These are phyloP conservation scores for Bombus cullumanus DNA, from an alignment of 1,140 invertebrate genomes.

Conservation along the genomic window DNA sequence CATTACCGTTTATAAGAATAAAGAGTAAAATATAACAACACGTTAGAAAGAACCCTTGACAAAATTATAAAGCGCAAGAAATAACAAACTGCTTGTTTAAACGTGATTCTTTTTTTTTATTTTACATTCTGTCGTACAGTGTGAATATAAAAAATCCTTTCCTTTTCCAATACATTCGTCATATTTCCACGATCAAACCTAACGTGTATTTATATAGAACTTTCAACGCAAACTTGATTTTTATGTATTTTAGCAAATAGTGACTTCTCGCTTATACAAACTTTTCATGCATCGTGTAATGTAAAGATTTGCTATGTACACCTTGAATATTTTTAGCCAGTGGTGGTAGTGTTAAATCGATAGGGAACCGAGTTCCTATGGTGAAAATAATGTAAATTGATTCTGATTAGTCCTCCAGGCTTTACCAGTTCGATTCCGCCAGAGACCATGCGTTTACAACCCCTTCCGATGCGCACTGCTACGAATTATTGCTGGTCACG, in stretches of 20 bases:
- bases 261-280: neutral
- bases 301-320: slow-evolving; percentile 29
- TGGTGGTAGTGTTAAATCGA: slow-evolving; percentile 77
- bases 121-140: too few species aligned
- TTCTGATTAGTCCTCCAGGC: slow-evolving; percentile 50
- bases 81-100: too few species aligned
- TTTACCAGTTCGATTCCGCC: slow-evolving; percentile 1
- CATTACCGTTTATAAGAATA: too few species aligned
- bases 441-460: neutral
- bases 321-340: slow-evolving; percentile 71
- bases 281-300: slow-evolving; percentile 12
- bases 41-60: too few species aligned
- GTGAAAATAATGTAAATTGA: slow-evolving; percentile 72
- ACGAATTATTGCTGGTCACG: neutral
- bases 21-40: too few species aligned
- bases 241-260: neutral
- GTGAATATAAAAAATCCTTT: too few species aligned
- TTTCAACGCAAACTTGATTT: neutral
- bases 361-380: slow-evolving; percentile 77
- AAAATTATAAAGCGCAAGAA: too few species aligned
- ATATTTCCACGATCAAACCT: too few species aligned
- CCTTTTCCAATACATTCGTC: too few species aligned
- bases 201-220: neutral
- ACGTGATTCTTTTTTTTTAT: too few species aligned
- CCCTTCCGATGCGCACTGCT: neutral